phyloP scores from a whole-genome alignment of 2,888 invertebrate genomes.

The Rhamnusium bicolor region DNA sequence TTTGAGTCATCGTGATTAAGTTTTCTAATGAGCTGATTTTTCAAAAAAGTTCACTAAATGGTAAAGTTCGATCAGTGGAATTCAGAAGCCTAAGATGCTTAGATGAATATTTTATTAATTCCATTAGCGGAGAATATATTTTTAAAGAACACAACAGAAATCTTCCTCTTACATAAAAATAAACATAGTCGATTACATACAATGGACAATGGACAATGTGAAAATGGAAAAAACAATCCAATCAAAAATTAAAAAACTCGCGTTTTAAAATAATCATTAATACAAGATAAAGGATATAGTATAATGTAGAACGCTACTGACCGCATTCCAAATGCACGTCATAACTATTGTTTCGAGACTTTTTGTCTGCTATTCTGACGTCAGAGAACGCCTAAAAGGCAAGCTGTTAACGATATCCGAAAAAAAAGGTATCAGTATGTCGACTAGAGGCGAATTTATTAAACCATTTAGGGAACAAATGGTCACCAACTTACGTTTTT shows the following conservation, averaged over 20 bases:
- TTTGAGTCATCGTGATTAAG: not conserved
- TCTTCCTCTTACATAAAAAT: not conserved
- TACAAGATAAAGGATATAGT: not conserved
- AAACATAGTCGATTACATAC: not conserved
- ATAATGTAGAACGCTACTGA: not conserved
- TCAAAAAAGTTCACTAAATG: not conserved
- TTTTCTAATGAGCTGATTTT: not conserved
- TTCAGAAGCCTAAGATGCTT: not conserved
- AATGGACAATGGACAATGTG: no score
- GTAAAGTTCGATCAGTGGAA: not conserved
- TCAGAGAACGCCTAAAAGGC: constrained; percentile 11
- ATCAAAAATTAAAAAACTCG: no score
- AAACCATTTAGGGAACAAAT: constrained; percentile 21
- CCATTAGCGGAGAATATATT: not conserved
- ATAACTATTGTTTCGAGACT: not conserved
- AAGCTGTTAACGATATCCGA: not conserved
- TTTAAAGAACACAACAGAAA: not conserved
- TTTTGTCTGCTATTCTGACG: constrained; percentile 28
- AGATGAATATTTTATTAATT: not conserved
- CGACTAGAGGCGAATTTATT: constrained; percentile 17
- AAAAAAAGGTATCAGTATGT: constrained; percentile 16
- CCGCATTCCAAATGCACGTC: constrained; percentile 17
- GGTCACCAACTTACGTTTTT: not conserved
- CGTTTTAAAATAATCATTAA: not conserved
- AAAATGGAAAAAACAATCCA: no score